Evolutionary conservation across 1,140 invertebrate genomes (phyloP), one percentile per base, ranked within the genome.

Genomic region (Bicyclus anynana): DNA sequence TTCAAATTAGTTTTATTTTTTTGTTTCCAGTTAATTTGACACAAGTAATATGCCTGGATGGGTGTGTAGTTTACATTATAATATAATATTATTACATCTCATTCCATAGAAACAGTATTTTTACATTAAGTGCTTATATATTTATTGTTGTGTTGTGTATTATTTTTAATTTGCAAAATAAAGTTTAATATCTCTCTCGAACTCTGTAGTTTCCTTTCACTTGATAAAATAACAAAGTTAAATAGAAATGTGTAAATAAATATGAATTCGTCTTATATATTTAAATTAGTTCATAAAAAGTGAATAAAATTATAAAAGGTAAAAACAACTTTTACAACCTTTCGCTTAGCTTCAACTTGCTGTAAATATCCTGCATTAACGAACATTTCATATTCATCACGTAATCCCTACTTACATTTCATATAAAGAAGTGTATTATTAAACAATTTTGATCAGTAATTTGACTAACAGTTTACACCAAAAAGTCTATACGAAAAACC

Each of bases 1-100:
- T 77, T 72, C 70, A 77, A 79, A 75, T 77, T 81, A 61, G 54
- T 72, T 77, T 75, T 66, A 63, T 76, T 72, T 84, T n/a, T 80
- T 84, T 84, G 62, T 80, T 87, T 87, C 77, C 84, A 87, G 84
- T 87, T 87, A 78, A 87, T 87, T 87, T 82, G 64, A 62, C 74
- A 83, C 80, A 86, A 81, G 76, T 80, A 67, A 72, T 65, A 71
- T 71, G 59, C 67, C 56, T 75, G 78, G 77, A 80, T 77, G 69
- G 81, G 84, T 84, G 84, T 86, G 83, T 84, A 84, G 81, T 76
- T 80, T 10, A 59, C 49, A 61, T 48, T 69, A 63, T 67, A 54
- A n/a, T n/a, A n/a, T n/a, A n/a, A 7, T 33, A 33, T 12, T 70
- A 69, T 67, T 68, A 61, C 44, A 26, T 62, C 60, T 23, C 52